Conservation (phyloP, 2,797 vertebrate species). For the Rhynchotus rufescens region DNA sequence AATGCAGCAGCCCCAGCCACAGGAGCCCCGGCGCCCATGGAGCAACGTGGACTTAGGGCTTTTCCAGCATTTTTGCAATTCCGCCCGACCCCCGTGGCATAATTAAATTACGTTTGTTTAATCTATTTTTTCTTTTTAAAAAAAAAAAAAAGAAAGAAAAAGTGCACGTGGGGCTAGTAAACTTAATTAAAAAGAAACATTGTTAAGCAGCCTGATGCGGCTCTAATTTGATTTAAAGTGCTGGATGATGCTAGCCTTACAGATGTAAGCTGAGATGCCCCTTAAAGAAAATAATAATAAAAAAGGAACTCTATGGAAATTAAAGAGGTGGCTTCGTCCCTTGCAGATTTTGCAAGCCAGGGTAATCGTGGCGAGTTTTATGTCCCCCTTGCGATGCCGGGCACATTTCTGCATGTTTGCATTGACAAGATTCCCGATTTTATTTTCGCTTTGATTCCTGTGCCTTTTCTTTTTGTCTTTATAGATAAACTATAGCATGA, state of each 20-base stretch:
- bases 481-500: accelerated
- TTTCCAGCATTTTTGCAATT: conserved; percentile 1
- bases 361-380: no score
- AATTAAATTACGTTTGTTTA: conserved; percentile 63
- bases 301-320: not conserved
- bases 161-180: conserved; percentile 59
- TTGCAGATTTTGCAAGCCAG: no score
- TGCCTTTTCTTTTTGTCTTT: not conserved
- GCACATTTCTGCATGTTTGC: no score
- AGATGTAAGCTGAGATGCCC: conserved; percentile 39
- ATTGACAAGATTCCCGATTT: accelerated
- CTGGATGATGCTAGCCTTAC: conserved; percentile 47
- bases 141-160: conserved; percentile 38
- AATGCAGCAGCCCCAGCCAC: no score
- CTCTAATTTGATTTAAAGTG: conserved; percentile 72
- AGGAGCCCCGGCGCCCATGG: no score
- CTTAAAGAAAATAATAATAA: not conserved
- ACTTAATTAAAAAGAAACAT: conserved; percentile 73
- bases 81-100: conserved; percentile 36
- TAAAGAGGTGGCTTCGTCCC: not conserved
- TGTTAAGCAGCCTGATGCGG: conserved; percentile 57
- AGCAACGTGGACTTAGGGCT: no score
- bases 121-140: conserved; percentile 8
- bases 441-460: not conserved
- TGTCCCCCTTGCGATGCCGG: no score